Evolutionary conservation across 2,113 vertebrate genomes (phyloP), one percentile per base, ranked within the genome.

Genomic region (Ptilorrhoa leucosticta): DNA sequence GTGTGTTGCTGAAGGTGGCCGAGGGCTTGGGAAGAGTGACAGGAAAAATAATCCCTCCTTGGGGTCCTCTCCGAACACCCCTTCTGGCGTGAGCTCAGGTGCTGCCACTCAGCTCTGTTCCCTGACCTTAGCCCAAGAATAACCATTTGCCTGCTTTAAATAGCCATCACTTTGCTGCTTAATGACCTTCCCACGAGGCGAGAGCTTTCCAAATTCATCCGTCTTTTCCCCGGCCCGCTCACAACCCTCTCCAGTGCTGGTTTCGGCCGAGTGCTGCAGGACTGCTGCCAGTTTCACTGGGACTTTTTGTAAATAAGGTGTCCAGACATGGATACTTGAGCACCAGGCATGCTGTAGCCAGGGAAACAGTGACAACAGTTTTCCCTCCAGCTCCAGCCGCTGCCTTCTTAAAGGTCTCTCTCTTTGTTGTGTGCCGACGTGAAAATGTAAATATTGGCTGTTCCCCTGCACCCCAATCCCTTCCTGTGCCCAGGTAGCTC

Each of bases 271-370:
- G 73, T 0, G 0, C 77, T 64, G 85, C 92, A 69, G 95, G 90
- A 63, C 51, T 28, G 86, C 89, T 95, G 94, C 95, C 95, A 95
- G 90, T 95, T 96, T 93, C 88, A 37, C 78, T 93, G 63, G 90
- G 95, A 72, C 79, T 90, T 93, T 70, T 9, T 97, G 95, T 95
- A 89, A 96, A 95, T 93, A 94, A 95, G 96, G 92, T 95, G 92
- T 96, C 90, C 92, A 50, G 88, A 30, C 75, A 14, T 39, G 78
- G 90, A 76, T 93, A 48, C 94, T 91, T 83, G 79, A 85, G 79
- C 92, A 92, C 53, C 64, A 88, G 94, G 92, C 93, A 70, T 96
- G 94, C 94, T 73, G 94, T 95, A 93, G 89, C 83, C 89, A 88
- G 64, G 94, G 96, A 92, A 96, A 95, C 96, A 31, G 57, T 56